Conservation (phyloP, 2,888 invertebrate species). For the Tachina fera region DNA sequence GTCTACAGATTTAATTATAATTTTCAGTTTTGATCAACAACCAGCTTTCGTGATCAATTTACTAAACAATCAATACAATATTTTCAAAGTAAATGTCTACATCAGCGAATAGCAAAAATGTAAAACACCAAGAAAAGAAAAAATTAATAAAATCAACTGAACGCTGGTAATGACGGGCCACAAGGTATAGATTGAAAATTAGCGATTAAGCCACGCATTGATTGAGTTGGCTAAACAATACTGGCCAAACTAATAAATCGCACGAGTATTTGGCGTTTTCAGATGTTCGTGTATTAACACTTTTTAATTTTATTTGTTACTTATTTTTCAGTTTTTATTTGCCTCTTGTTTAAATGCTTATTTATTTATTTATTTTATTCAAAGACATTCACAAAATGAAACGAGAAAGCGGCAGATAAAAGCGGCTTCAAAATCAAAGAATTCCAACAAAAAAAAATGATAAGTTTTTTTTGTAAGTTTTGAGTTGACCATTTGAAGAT, state of each 20-base stretch:
- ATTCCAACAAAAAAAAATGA: slow-evolving; percentile 21
- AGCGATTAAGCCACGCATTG: slow-evolving; percentile 52
- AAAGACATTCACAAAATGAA: slow-evolving; percentile 55
- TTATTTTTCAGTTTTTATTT: slow-evolving; percentile 13
- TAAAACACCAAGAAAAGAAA: not conserved
- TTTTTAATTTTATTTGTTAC: slow-evolving; percentile 35
- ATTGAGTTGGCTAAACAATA: slow-evolving; percentile 28
- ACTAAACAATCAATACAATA: slow-evolving; percentile 26
- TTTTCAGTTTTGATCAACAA: slow-evolving; percentile 25
- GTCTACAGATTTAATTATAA: slow-evolving; percentile 12
- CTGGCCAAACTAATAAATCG: slow-evolving; percentile 48
- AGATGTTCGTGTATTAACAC: slow-evolving; percentile 61
- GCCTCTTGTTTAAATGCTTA: slow-evolving; percentile 51
- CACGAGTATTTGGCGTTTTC: slow-evolving; percentile 55
- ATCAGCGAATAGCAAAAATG: slow-evolving; percentile 36
- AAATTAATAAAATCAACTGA: slow-evolving; percentile 7
- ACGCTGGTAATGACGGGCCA: slow-evolving; percentile 46
- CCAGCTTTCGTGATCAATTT: slow-evolving; percentile 47
- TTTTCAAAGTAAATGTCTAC: slow-evolving; percentile 39
- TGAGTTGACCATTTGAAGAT: slow-evolving; percentile 55
- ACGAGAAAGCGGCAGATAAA: slow-evolving; percentile 67
- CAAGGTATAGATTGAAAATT: slow-evolving; percentile 52
- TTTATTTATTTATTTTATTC: slow-evolving; percentile 57
- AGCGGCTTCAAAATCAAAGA: slow-evolving; percentile 57
- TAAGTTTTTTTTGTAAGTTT: slow-evolving; percentile 38